Evolutionary conservation across 1,140 invertebrate genomes (phyloP), one percentile per base, ranked within the genome.

Genomic region (Sarcophaga bullata): DNA sequence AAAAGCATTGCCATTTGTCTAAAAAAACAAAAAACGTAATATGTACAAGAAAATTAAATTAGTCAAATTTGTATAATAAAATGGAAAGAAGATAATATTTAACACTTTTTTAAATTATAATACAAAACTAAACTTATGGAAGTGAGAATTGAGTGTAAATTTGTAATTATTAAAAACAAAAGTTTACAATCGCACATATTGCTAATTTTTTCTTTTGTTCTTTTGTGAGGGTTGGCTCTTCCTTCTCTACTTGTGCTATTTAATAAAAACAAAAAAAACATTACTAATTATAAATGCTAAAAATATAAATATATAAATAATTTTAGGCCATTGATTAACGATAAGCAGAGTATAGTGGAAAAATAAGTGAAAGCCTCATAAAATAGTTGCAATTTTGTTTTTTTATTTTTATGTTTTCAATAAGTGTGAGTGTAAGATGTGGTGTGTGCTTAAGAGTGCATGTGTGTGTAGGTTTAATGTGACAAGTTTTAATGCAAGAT

Each of bases 1-100:
- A 62, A 68, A 68, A 68, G 62, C 62, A 68, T 68, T 68, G 62
- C 62, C 62, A 68, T 68, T 68, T 68, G n/a, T 68, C 17, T 68
- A 68, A 15, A 17, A 68, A 68, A n/a, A 68, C 6, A 68, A 68
- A 68, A 68, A 68, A 68, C 62, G 62, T 68, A 68, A 68, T 68
- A 68, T 68, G 62, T 68, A 68, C 62, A 7, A 68, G 62, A 68
- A 68, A 68, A 68, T 68, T 68, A 68, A 68, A 68, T 68, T 68
- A 68, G 62, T 8, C 19, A 68, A 68, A 68, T 68, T 68, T 68
- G 7, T 7, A 19, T 25, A 25, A 68, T n/a, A 68, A 68, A 68
- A 7, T 15, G 54, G 10, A 68, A 68, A 68, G 4, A 62, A 68
- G n/a, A 19, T 8, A 19, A 68, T 19, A 68, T 19, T 19, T 19